These are phyloP conservation scores for Hepsetus odoe DNA, from an alignment of 2,113 vertebrate genomes.

Conservation along the genomic window DNA sequence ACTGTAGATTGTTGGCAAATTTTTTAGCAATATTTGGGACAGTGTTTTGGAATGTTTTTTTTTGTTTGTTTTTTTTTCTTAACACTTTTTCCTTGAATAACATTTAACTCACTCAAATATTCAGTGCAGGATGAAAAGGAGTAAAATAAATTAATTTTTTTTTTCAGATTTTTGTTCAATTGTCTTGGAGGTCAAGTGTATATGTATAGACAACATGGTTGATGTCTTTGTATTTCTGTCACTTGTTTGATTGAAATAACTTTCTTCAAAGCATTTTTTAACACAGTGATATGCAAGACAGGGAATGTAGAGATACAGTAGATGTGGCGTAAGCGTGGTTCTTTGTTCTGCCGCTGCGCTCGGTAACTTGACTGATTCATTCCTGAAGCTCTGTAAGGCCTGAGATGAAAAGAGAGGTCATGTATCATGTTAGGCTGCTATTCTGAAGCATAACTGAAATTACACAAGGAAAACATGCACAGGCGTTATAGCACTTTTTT, in stretches of 20 bases:
- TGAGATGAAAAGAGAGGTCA: background rate
- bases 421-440: background rate
- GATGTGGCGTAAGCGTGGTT: background rate
- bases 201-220: too few relatives aligned
- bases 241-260: background rate
- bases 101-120: too few relatives aligned
- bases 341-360: background rate
- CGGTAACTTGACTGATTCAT: background rate
- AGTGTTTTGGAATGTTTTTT: too few relatives aligned
- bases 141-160: too few relatives aligned
- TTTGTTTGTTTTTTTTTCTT: too few relatives aligned
- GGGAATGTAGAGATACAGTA: constrained; percentile 15
- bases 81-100: too few relatives aligned
- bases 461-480: constrained; percentile 14
- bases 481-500: background rate
- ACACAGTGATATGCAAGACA: background rate
- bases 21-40: too few relatives aligned
- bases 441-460: constrained; percentile 16
- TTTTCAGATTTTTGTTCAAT: too few relatives aligned
- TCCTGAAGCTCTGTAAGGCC: background rate
- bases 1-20: too few relatives aligned
- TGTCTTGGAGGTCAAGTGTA: too few relatives aligned
- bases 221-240: background rate
- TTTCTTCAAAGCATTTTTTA: background rate
- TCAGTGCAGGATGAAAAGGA: too few relatives aligned